Evolutionary conservation across 2,797 vertebrate genomes (phyloP).

Genomic region (Thaleichthys pacificus): DNA sequence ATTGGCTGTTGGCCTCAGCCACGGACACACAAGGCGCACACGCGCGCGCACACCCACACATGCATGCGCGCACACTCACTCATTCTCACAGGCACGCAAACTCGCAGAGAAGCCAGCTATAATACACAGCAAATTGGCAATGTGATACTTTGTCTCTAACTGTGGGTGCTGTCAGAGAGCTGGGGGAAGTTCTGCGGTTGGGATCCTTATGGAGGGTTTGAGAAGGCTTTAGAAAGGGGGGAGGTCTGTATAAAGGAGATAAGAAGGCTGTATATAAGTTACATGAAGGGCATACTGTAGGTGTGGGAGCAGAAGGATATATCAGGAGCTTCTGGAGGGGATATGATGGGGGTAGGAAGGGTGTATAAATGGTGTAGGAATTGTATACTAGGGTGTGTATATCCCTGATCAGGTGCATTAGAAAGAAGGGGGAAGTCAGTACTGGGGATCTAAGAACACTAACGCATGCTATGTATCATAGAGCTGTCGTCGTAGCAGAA

Average conservation of each 20-base stretch:
- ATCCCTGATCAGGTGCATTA: no score
- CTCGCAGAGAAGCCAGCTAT: no score
- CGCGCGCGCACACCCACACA: slow-evolving; percentile 14
- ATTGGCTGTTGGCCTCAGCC: slow-evolving; percentile 50
- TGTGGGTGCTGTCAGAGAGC: no score
- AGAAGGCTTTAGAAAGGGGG: not conserved
- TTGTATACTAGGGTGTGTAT: no score
- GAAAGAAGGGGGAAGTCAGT: no score
- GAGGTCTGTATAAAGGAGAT: not conserved
- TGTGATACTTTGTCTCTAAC: slow-evolving; percentile 15
- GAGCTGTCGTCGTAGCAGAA: not conserved
- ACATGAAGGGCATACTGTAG: no score
- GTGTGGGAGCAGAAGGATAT: not conserved
- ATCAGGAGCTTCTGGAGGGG: not conserved
- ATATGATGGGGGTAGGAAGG: no score
- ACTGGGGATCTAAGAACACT: no score
- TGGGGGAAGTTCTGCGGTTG: not conserved
- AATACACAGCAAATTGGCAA: slow-evolving; percentile 23
- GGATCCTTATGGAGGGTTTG: not conserved
- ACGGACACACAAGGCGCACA: not conserved
- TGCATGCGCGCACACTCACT: not conserved
- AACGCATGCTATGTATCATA: not conserved
- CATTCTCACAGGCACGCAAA: not conserved
- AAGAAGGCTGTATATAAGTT: no score
- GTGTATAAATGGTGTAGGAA: no score